These are phyloP conservation scores for Drosophila antonietae DNA, from an alignment of 2,888 invertebrate genomes.

Conservation along the genomic window DNA sequence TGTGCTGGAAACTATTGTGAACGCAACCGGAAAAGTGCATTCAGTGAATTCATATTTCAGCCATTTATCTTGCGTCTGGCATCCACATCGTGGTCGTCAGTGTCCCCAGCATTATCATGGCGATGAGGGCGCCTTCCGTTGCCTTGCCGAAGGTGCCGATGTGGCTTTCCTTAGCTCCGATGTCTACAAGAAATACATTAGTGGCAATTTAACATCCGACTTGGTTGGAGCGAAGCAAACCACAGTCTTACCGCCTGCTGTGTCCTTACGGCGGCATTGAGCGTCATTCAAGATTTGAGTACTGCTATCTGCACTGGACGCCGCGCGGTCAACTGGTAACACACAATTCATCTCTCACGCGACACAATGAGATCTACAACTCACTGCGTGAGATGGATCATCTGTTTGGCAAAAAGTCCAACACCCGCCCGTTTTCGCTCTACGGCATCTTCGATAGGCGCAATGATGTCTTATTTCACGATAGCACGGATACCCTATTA, in stretches of 20 bases:
- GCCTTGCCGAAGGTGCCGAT: slow-evolving; percentile 89
- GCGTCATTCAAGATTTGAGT: slow-evolving; percentile 77
- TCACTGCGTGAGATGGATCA: slow-evolving; percentile 89
- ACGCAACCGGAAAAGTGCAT: slow-evolving; percentile 80
- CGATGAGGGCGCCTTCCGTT: slow-evolving; percentile 88
- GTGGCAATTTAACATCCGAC: slow-evolving; percentile 85
- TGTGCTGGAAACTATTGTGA: slow-evolving; percentile 85
- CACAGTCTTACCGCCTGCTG: slow-evolving; percentile 86
- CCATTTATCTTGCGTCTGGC: slow-evolving; percentile 87
- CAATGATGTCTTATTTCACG: slow-evolving; percentile 87
- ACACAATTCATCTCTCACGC: slow-evolving; percentile 85
- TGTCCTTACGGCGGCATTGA: slow-evolving; percentile 86
- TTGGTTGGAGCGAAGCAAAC: slow-evolving; percentile 84
- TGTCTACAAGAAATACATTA: slow-evolving; percentile 87
- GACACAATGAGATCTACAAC: slow-evolving; percentile 89
- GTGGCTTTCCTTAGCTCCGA: slow-evolving; percentile 91
- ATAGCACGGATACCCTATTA: slow-evolving; percentile 81
- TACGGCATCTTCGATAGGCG: slow-evolving; percentile 89
- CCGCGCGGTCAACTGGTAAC: slow-evolving; percentile 89
- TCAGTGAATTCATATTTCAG: slow-evolving; percentile 87
- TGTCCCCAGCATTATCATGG: slow-evolving; percentile 85
- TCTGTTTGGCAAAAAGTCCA: slow-evolving; percentile 88
- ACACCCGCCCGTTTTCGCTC: slow-evolving; percentile 88
- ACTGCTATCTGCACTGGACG: slow-evolving; percentile 89
- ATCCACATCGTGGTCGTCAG: slow-evolving; percentile 77